A percentile compares a stretch with the other conserved stretches of the same genome.
These are phyloP conservation scores for Dryobotodes eremita DNA, from an alignment of 2,888 invertebrate species.

Conservation along the genomic window DNA sequence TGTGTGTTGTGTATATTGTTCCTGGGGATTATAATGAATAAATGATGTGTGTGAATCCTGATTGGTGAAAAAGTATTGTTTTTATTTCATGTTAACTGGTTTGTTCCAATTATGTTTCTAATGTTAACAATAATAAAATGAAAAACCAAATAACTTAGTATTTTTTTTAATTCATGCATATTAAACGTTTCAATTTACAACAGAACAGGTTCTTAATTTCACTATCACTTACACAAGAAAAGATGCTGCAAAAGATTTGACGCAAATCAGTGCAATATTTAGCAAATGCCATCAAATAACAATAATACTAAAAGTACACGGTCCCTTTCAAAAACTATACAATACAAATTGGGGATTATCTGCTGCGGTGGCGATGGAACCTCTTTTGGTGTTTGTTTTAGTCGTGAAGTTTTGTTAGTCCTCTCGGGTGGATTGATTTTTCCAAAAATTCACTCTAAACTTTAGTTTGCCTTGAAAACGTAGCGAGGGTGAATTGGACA, in stretches of 20 bases:
- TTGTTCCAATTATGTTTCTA: background rate
- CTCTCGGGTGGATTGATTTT: background rate
- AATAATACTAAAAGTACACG: constrained; percentile 1
- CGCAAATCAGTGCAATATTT: constrained; percentile 1
- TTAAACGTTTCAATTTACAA: constrained; percentile 52
- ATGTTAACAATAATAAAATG: constrained; percentile 13
- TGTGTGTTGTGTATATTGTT: background rate
- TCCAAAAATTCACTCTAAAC: background rate
- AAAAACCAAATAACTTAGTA: constrained; percentile 6
- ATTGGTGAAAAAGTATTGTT: background rate
- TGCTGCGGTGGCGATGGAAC: too few species aligned
- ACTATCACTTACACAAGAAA: constrained; percentile 25
- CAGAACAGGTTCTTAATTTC: constrained; percentile 24
- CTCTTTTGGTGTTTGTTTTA: background rate
- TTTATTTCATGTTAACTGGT: too few species aligned
- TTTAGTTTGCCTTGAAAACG: background rate
- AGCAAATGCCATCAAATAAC: constrained; percentile 14
- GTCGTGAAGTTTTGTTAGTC: background rate
- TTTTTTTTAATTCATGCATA: constrained; percentile 38
- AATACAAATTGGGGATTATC: background rate
- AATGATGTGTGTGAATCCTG: background rate
- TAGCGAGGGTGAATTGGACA: constrained; percentile 2
- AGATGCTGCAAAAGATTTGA: constrained; percentile 8
- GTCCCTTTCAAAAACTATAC: constrained; percentile 12
- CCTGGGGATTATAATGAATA: background rate